Conservation (phyloP, 2,797 vertebrate species). For the Mus caroli region DNA sequence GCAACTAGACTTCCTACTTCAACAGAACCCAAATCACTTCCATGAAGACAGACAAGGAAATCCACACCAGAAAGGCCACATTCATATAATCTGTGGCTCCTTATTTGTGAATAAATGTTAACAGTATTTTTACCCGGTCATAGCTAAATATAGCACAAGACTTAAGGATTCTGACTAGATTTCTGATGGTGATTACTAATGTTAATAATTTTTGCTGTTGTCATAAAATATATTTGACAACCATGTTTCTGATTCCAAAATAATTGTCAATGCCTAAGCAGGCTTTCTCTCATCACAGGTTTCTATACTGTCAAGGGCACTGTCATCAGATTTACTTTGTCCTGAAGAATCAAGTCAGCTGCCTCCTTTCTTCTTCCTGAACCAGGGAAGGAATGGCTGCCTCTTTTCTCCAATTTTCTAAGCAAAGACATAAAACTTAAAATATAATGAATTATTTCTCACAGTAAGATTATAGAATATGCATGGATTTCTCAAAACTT, state of each 20-base stretch:
- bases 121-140: background rate
- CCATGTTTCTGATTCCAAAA: background rate
- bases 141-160: background rate
- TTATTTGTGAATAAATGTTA: background rate
- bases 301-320: background rate
- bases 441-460: background rate
- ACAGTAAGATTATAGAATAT: background rate
- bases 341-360: background rate
- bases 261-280: background rate
- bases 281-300: background rate
- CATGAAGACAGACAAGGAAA: background rate
- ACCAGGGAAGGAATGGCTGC: background rate
- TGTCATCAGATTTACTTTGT: background rate
- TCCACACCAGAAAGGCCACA: background rate
- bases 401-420: background rate
- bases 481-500: conserved; percentile 6
- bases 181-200: background rate
- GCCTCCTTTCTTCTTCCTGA: background rate
- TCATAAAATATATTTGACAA: background rate
- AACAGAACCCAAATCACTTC: background rate
- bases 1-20: background rate
- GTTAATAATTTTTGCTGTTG: background rate
- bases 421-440: background rate
- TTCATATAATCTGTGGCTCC: background rate
- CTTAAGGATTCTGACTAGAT: background rate